Conservation (phyloP, 2,797 vertebrate species). For the Poecilia velifera region DNA sequence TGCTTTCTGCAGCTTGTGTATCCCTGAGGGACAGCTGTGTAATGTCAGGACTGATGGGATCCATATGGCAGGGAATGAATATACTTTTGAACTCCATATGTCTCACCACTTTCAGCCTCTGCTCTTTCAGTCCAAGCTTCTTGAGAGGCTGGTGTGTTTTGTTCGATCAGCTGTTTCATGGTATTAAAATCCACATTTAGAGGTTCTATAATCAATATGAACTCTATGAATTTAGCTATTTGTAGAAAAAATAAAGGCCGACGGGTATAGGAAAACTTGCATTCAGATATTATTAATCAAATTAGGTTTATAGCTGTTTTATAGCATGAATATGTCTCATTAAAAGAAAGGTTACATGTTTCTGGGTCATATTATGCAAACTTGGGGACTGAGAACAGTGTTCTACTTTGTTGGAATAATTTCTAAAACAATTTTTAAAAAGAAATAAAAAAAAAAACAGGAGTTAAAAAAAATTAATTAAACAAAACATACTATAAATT, state of each 20-base stretch:
- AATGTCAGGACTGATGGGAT: slow-evolving; percentile 41
- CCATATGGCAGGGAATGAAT: slow-evolving; percentile 54
- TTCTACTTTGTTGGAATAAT: not conserved
- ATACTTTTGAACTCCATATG: slow-evolving; percentile 55
- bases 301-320: not conserved
- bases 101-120: slow-evolving; percentile 35
- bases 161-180: not conserved
- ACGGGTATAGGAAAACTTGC: slow-evolving; percentile 8
- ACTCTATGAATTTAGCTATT: not conserved
- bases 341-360: not conserved
- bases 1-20: slow-evolving; percentile 44
- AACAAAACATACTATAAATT: no score
- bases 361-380: not conserved
- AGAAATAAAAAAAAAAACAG: no score
- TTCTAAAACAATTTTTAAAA: no score
- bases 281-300: not conserved
- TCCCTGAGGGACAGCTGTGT: slow-evolving; percentile 40
- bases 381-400: not conserved
- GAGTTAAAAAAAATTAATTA: no score
- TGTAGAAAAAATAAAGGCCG: not conserved
- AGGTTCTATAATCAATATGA: not conserved
- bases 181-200: slow-evolving; percentile 11
- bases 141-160: not conserved
- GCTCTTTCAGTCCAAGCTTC: slow-evolving; percentile 24
- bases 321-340: not conserved